phyloP scores from a whole-genome alignment of 2,888 invertebrate species.

The Dicyrtomina minuta region DNA sequence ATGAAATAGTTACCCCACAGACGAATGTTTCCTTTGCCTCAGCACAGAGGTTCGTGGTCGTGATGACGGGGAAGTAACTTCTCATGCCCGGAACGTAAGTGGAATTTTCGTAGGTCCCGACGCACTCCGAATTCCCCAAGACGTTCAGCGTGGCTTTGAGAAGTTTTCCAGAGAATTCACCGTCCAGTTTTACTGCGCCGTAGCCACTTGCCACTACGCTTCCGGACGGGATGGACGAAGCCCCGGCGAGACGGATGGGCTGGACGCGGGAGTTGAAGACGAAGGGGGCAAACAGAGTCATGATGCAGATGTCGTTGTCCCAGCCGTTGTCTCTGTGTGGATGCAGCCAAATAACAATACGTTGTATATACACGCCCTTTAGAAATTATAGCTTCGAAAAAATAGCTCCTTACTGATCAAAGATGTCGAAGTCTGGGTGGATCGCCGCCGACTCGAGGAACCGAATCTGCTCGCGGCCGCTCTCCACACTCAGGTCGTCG shows the following conservation, averaged over 20 bases:
- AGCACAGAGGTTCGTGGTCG: constrained; percentile 43
- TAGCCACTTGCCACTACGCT: constrained; percentile 54
- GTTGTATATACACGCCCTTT: too few relatives aligned
- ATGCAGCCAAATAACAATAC: too few relatives aligned
- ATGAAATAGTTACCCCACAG: constrained; percentile 30
- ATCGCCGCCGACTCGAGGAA: too few relatives aligned
- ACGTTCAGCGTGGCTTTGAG: constrained; percentile 54
- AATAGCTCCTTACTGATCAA: too few relatives aligned
- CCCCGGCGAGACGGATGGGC: constrained; percentile 21
- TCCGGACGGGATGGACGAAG: constrained; percentile 35
- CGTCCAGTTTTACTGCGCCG: too few relatives aligned
- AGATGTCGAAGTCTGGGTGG: too few relatives aligned
- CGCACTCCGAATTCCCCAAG: constrained; percentile 49
- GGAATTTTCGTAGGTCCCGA: constrained; percentile 49
- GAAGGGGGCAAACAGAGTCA: constrained; percentile 52
- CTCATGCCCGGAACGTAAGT: too few relatives aligned
- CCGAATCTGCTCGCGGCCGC: too few relatives aligned
- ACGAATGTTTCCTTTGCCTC: constrained; percentile 29
- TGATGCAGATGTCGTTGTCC: constrained; percentile 55
- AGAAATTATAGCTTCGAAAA: too few relatives aligned
- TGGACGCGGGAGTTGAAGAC: constrained; percentile 37
- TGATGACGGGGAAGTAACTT: constrained; percentile 30
- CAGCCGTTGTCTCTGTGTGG: too few relatives aligned
- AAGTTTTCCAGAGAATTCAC: constrained; percentile 51
- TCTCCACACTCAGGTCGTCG: too few relatives aligned